Conservation (phyloP, 92 coral and sea anemone genomes). For the Pocillopora meandrina region DNA sequence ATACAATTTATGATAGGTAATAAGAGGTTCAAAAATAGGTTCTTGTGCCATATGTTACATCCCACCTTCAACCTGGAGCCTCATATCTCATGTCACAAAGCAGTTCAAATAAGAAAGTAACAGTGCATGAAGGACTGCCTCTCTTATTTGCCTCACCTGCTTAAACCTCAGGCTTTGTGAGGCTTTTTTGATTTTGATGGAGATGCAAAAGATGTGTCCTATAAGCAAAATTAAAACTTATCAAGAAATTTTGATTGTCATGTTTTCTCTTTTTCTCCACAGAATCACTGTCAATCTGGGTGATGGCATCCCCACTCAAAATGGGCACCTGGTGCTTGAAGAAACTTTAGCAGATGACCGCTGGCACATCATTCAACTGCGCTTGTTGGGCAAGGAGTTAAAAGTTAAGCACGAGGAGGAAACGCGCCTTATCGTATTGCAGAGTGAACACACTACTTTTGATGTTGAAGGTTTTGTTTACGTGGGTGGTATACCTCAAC, state of each 20-base stretch:
- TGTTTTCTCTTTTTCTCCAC: background rate
- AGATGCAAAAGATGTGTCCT: no score
- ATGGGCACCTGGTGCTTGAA: slow-evolving; percentile 56
- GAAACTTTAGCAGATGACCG: slow-evolving; percentile 73
- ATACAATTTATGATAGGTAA: no score
- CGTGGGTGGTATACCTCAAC: slow-evolving; percentile 79
- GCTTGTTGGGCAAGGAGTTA: slow-evolving; percentile 39
- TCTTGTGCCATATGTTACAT: no score
- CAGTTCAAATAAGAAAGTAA: no score
- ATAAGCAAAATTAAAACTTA: background rate
- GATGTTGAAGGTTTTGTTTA: slow-evolving; percentile 59
- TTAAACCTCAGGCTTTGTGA: no score
- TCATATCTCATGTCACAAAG: no score
- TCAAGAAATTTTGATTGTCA: background rate
- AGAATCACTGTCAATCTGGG: slow-evolving; percentile 35
- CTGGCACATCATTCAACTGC: slow-evolving; percentile 73
- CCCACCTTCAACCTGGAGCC: no score
- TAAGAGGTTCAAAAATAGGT: no score
- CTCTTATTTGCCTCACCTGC: no score
- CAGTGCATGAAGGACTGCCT: no score
- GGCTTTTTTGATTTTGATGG: no score
- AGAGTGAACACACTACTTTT: slow-evolving; percentile 41
- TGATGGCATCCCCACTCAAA: background rate
- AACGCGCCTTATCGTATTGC: slow-evolving; percentile 10
- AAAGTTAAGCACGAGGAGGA: slow-evolving; percentile 47